Base-by-base conservation (phyloP, 2,888 invertebrate species). In the Liodrosophila aerea region DNA sequence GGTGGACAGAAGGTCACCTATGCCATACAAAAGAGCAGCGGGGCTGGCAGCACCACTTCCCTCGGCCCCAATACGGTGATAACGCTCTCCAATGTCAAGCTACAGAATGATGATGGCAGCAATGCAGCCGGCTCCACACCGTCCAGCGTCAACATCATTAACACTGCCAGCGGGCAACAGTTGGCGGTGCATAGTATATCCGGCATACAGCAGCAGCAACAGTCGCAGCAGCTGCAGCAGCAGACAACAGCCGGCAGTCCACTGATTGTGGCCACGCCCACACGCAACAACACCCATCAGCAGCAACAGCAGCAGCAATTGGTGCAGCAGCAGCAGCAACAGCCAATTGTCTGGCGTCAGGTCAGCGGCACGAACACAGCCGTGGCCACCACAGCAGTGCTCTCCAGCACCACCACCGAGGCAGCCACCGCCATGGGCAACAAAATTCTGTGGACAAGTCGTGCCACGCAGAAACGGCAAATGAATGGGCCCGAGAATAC, bases 401-500 rank as follows among this genome's bases (percentile, higher is more conserved):
- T 80, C 8, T 76, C 86, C 27, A 85, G 80, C 45, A 80, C 85
- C 15, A 84, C 80, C 8, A 63, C 81, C 8, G 62, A 84, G 1
- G 71, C 87, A 0, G 63, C 84, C 0, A 75, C 80, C 2, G 77
- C 85, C 1, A 72, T 87, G 11, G 83, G 88, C 62, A 86, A 88
- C 54, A 87, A 89, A 69, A 86, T 89, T 43, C 74, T 88, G 7
- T 86, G 88, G 88, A 77, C 89, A 37, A 87, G 87, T 66, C 77
- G 89, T 9, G 68, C 87, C 7, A 76, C 80, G 2, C 87, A 80
- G 30, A 87, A 87, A 57, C 86, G 89, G 31, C 89, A 89, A 61
- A 73, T 89, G 0, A 90, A 90, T 65, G 90, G 90, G 41, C 90
- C 90, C 11, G 87, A 90, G 44, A 87, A 87, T 63, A 85, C 78